Evolutionary conservation across 1,140 invertebrate genomes (phyloP).

Genomic region (Pantala flavescens): DNA sequence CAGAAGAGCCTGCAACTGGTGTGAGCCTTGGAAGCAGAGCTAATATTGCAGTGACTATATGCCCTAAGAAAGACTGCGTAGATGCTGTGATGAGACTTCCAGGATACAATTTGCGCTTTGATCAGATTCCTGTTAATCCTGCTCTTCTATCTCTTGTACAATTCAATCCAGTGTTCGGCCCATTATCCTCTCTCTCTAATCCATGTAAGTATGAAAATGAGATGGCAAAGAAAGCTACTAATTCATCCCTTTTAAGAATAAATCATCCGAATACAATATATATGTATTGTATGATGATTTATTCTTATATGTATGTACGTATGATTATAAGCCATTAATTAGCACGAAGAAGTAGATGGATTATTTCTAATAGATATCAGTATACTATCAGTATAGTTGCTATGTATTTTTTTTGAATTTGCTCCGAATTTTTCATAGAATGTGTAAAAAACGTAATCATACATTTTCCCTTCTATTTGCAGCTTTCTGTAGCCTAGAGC

Average conservation of each 20-base stretch:
- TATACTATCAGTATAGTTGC: too few species aligned
- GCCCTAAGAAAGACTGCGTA: neutral
- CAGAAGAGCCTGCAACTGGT: neutral
- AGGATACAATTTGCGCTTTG: neutral
- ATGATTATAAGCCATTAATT: too few species aligned
- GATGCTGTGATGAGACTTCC: neutral
- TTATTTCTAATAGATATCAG: too few species aligned
- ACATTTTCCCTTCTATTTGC: conserved; percentile 3
- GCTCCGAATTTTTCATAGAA: too few species aligned
- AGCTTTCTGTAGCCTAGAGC: conserved; percentile 21
- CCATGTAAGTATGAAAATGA: neutral
- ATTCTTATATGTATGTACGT: too few species aligned
- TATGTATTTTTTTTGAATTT: too few species aligned
- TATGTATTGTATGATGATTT: too few species aligned
- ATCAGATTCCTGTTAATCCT: neutral
- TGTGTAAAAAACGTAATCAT: too few species aligned
- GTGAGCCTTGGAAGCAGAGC: neutral
- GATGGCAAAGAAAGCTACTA: neutral
- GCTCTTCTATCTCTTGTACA: neutral
- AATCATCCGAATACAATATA: too few species aligned
- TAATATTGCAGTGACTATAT: neutral
- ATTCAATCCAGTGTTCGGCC: neutral
- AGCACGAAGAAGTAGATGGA: too few species aligned
- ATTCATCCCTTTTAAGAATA: too few species aligned
- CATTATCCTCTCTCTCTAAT: neutral